Percentiles rank a stretch among this genome's conserved stretches.
These are phyloP conservation scores for Babylonia areolata DNA, from an alignment of 1,140 invertebrate genomes.

Conservation along the genomic window DNA sequence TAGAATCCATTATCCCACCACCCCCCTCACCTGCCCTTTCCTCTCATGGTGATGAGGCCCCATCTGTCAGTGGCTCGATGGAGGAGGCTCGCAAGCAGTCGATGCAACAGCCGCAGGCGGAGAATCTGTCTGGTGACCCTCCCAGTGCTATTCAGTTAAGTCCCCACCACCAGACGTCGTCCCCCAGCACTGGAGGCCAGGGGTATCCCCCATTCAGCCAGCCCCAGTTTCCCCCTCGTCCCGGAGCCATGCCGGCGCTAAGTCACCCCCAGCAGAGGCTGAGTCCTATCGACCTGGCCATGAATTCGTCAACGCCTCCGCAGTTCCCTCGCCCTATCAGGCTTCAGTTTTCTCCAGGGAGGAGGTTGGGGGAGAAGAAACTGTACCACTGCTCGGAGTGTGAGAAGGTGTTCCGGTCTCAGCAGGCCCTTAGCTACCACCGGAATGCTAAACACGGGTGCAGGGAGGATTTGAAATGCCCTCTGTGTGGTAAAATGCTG, in stretches of 20 bases:
- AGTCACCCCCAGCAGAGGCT: not conserved
- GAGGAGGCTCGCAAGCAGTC: not conserved
- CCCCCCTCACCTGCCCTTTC: not conserved
- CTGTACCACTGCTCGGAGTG: not conserved
- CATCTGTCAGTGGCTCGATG: not conserved
- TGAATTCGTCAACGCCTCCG: not conserved
- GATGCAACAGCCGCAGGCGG: not conserved
- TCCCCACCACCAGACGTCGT: not conserved
- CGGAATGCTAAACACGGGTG: constrained; percentile 3
- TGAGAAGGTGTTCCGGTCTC: not conserved
- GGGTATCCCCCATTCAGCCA: constrained; percentile 8
- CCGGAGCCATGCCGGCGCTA: not conserved
- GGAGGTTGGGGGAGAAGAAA: not conserved
- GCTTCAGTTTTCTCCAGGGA: not conserved
- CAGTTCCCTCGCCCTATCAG: not conserved
- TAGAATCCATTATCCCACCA: not conserved
- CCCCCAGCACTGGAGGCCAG: not conserved
- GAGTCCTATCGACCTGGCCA: not conserved
- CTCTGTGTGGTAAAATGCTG: constrained; percentile 8
- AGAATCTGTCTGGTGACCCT: not conserved
- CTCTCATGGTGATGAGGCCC: not conserved
- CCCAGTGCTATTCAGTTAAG: not conserved
- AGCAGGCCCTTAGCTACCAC: constrained; percentile 20
- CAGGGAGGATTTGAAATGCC: constrained; percentile 7
- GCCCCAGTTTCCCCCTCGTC: constrained; percentile 15